Base-by-base conservation (phyloP, 2,797 vertebrate species). In the Phrynocephalus forsythii region DNA sequence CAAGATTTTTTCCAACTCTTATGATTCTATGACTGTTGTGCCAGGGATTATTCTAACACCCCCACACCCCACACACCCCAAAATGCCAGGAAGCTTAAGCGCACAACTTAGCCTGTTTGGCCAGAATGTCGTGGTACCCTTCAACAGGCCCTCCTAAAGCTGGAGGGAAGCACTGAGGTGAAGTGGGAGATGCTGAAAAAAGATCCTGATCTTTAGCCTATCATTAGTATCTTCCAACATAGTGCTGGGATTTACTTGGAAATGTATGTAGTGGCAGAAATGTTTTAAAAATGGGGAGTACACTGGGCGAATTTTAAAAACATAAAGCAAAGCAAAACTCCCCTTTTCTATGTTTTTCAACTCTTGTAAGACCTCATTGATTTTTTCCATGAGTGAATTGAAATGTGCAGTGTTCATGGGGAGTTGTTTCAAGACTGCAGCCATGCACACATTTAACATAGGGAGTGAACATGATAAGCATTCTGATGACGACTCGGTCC, bases 201-300 rank as follows among this genome's bases (percentile, higher is more conserved):
- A 78, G 73, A 50, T n/a, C 66, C 50, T 87, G 50, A 71, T 56
- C 66, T 60, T 16, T 33, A 69, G 66, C 81, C 66, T 86, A 33
- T 66, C 67, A 33, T 60, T 83, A 44, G 50, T 71, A 44, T 87
- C 63, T 67, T 38, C 22, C 67, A 50, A 79, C 52, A 69, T n/a
- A 44, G 66, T 48, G 75, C 75, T 71, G 75, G 52, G 33, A 79
- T 83, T 88, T 60, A 79, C 52, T 87, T 60, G 33, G n/a, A 78
- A 79, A 83, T 79, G 48, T 20, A 83, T 79, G 48, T 20, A 30
- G 56, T 87, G 8, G 76, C 48, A 75, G 78, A 86, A 81, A 75
- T 60, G 50, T 44, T 56, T 50, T 18, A 78, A 48, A 20, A 18
- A n/a, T 30, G 72, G 77, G 7, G 28, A 9, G 38, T 5, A 33